Evolutionary conservation across 1,140 invertebrate genomes (phyloP), one percentile per base, ranked within the genome.

Genomic region (Mylabris phalerata): DNA sequence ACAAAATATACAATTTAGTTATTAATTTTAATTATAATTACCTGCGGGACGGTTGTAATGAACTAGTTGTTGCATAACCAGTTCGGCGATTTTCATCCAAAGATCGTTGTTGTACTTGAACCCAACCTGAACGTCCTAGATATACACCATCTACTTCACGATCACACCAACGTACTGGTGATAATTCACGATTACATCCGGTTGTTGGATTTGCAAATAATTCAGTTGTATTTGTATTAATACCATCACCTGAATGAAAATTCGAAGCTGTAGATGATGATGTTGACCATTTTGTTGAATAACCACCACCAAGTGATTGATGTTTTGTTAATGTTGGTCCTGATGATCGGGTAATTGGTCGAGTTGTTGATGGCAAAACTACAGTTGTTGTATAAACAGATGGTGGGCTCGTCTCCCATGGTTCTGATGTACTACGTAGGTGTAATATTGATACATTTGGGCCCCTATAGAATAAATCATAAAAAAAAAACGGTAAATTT

Each of bases 161-260:
- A 57, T 83, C 80, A 67, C 79, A 80, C 81, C 81, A 83, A 56
- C 80, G 73, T 2, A 83, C 80, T 4, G 81, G 81, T 0, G 81
- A 83, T 25, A 83, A 66, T 62, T 83, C 81, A 6, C 80, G 69
- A 56, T 73, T 47, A 44, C 41, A 42, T n/a, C 11, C 11, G 4
- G 5, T 42, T 42, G 58, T 76, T 77, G 58, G 73, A 76, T 41
- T 69, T 71, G 24, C 64, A 56, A 78, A 78, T 13, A 78, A 65
- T 39, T 78, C 76, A 3, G 73, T 70, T 0, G 75, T 76, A 4
- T 74, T 75, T 10, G 41, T 42, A n/a, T 54, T 47, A 1, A 73
- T 72, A 32, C 75, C 73, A 45, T 71, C 74, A 3, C 74, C 72
- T 0, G 75, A 63, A 56, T 68, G 66, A 40, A 68, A 69, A 26